These are phyloP conservation scores for Nasua narica DNA, from an alignment of 2,797 vertebrate species.

Conservation along the genomic window DNA sequence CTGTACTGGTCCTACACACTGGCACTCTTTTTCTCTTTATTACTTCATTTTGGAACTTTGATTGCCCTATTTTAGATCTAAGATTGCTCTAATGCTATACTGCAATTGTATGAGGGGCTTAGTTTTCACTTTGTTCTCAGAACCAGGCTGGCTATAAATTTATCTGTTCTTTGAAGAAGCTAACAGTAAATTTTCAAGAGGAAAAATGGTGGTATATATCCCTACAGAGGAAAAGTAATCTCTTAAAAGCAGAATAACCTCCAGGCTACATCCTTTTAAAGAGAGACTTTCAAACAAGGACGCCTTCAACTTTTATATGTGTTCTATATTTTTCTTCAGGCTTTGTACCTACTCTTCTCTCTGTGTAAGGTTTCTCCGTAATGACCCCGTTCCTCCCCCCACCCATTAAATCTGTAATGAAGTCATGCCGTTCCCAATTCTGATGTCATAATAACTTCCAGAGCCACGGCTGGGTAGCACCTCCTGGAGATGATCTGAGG, in stretches of 20 bases:
- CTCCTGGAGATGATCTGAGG: background rate
- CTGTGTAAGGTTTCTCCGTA: conserved; percentile 56
- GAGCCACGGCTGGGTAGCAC: background rate
- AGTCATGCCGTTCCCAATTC: conserved; percentile 56
- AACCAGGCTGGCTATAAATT: conserved; percentile 78
- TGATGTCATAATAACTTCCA: conserved; percentile 52
- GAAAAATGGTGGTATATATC: conserved; percentile 72
- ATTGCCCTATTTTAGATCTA: conserved; percentile 78
- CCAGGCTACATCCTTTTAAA: conserved; percentile 73
- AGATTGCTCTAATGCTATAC: conserved; percentile 73
- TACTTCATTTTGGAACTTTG: conserved; percentile 75
- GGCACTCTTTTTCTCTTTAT: conserved; percentile 76
- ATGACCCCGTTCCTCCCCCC: background rate
- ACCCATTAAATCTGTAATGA: conserved; percentile 55
- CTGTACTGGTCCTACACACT: conserved; percentile 39
- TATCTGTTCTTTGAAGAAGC: conserved; percentile 78
- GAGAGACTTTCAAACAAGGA: conserved; percentile 60
- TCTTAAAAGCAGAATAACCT: conserved; percentile 80
- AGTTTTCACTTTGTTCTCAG: conserved; percentile 82
- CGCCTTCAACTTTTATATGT: conserved; percentile 61
- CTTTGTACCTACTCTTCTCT: conserved; percentile 49
- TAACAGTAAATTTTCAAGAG: conserved; percentile 78
- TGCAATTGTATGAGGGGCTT: conserved; percentile 70
- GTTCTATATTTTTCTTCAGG: conserved; percentile 51
- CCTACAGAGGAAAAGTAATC: conserved; percentile 77